phyloP scores from a whole-genome alignment of 1,140 invertebrate genomes.

The Lucilia cuprina region DNA sequence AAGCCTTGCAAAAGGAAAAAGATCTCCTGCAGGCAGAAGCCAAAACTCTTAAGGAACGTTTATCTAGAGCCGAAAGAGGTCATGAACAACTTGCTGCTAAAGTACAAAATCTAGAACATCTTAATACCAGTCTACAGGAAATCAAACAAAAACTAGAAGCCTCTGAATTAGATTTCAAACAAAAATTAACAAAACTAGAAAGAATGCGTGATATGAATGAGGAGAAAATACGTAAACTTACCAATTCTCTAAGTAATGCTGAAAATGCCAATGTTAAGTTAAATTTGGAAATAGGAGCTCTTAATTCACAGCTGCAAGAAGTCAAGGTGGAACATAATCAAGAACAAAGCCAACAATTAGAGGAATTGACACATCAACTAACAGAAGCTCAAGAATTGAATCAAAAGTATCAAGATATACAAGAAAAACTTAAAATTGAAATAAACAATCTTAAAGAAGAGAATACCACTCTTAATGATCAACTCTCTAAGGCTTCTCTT shows the following conservation, averaged over 20 bases:
- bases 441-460: conserved; percentile 33
- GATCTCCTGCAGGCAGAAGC: conserved; percentile 30
- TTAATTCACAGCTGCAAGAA: conserved; percentile 43
- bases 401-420: conserved; percentile 20
- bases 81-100: conserved; percentile 35
- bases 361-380: neutral
- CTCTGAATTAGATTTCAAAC: conserved; percentile 36
- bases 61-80: conserved; percentile 28
- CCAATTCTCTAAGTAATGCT: conserved; percentile 28
- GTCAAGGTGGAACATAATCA: conserved; percentile 4
- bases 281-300: conserved; percentile 44
- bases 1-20: conserved; percentile 42
- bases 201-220: conserved; percentile 37
- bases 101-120: conserved; percentile 33
- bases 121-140: conserved; percentile 2
- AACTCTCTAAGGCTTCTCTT: conserved; percentile 39
- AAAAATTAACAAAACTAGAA: conserved; percentile 37
- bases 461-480: conserved; percentile 36
- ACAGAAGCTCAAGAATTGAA: neutral
- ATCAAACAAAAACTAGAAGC: conserved; percentile 38
- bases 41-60: conserved; percentile 37
- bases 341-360: conserved; percentile 7
- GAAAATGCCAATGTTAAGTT: conserved; percentile 41
- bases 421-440: conserved; percentile 35
- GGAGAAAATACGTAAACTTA: conserved; percentile 39